Evolutionary conservation across 2,797 vertebrate genomes (phyloP).

Genomic region (Rhinella marina): DNA sequence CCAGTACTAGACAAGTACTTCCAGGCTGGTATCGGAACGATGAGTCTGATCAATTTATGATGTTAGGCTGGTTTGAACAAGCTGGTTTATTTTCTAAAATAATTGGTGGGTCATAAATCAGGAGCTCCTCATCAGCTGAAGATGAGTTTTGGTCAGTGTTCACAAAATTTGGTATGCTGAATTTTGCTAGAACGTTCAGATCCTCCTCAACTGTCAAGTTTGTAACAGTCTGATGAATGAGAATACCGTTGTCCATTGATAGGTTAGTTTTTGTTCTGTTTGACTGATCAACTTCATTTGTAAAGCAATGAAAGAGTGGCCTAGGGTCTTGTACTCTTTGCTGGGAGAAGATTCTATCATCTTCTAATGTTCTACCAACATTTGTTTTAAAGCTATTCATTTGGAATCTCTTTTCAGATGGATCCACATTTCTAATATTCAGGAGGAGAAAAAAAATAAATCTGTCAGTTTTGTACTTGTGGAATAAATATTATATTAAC

Average conservation of each 20-base stretch:
- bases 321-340: constrained; percentile 77
- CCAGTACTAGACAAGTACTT: neutral
- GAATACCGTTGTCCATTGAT: constrained; percentile 62
- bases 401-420: constrained; percentile 77
- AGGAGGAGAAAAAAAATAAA: constrained; percentile 40
- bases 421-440: constrained; percentile 79
- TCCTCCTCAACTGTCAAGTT: constrained; percentile 72
- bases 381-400: constrained; percentile 81
- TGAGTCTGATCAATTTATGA: constrained; percentile 69
- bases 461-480: neutral
- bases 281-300: constrained; percentile 79
- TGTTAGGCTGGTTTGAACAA: constrained; percentile 65
- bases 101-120: constrained; percentile 80
- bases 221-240: constrained; percentile 70
- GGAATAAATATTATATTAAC: neutral
- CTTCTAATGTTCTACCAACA: constrained; percentile 71
- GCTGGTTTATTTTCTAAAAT: constrained; percentile 75
- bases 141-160: constrained; percentile 83
- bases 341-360: constrained; percentile 78
- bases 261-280: constrained; percentile 67
- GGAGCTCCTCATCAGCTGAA: constrained; percentile 83
- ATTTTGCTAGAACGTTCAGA: constrained; percentile 77
- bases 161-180: constrained; percentile 90
- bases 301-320: constrained; percentile 86
- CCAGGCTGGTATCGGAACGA: neutral